Evolutionary conservation across 2,113 vertebrate species (phyloP), one percentile per base, ranked within the genome.

Genomic region (Poeciliopsis turrubarensis): DNA sequence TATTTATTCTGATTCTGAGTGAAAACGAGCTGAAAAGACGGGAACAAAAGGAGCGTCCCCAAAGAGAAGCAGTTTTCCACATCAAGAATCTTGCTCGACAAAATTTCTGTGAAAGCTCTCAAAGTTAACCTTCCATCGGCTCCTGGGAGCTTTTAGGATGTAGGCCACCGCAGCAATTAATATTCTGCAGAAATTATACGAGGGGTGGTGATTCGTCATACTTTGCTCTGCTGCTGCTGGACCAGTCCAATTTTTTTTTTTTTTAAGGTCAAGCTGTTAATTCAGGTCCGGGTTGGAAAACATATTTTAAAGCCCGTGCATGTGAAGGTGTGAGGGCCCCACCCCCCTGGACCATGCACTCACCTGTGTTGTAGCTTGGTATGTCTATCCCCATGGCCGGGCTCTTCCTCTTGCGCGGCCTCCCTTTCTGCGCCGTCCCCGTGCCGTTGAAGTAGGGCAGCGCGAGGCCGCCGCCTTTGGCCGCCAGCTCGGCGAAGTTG

Each of bases 371-470:
- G 93, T 99, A 99, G 90, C 86, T 96, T 89, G 96, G 95, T 88
- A 99, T 96, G 77, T 99, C 98, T 85, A 99, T 97, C 79, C 97
- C 97, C 91, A 99, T 94, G 44, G 97, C 97, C 4, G 96, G 97
- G 86, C 97, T 99, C 91, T 99, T 99, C 87, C 98, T 91, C 91
- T 99, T 99, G 85, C 98, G 93, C 65, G 98, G 98, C 87, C 98
- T 93, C n/a, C 98, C 98, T 72, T 99, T 99, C 95, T 99, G 98
- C 37, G 98, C 97, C 0, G 96, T 95, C 71, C 98, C 97, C 0
- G 97, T 95, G 90, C 98, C 97, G 63, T 98, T 99, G 94, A 99
- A 99, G 93, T 98, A 99, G 12, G 98, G 97, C 89, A 99, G 89
- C 19, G 94, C 88, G 60, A 94, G 85, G 74, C 97, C 96, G 63